Percentiles rank a stretch among this genome's conserved stretches.
These are phyloP conservation scores for Melopsittacus undulatus DNA, from an alignment of 2,797 vertebrate genomes.

Conservation along the genomic window DNA sequence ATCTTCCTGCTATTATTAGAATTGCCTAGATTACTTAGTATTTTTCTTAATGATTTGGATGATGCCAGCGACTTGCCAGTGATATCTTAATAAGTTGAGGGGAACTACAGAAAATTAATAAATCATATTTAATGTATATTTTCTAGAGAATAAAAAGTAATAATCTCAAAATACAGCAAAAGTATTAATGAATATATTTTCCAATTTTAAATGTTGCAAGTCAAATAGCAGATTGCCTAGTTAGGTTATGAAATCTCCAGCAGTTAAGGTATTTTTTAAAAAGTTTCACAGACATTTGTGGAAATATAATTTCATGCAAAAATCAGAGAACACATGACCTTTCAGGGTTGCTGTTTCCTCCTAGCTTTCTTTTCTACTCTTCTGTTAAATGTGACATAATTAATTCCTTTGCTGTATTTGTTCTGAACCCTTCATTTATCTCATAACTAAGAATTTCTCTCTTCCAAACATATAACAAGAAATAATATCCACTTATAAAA, in stretches of 20 bases:
- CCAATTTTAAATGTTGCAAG: not conserved
- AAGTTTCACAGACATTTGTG: not conserved
- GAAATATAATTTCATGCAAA: not conserved
- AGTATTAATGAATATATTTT: not conserved
- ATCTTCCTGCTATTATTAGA: not conserved
- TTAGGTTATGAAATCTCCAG: not conserved
- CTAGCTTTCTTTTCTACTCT: not conserved
- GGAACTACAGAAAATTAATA: not conserved
- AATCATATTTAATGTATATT: not conserved
- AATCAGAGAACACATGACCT: not conserved
- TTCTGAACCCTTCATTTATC: not conserved
- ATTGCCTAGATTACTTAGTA: not conserved
- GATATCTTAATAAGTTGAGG: not conserved
- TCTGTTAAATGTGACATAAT: not conserved
- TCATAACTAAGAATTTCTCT: not conserved
- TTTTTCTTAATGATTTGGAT: not conserved
- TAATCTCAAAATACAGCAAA: not conserved
- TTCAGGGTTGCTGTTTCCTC: not conserved
- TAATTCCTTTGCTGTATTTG: not conserved
- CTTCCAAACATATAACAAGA: not conserved
- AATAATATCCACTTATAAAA: not conserved
- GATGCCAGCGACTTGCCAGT: not conserved
- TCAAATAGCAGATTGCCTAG: not conserved
- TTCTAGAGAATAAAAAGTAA: not conserved
- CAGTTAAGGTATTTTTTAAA: not conserved